Evolutionary conservation across 2,888 invertebrate species (phyloP).

Genomic region (Catocala fraxini): DNA sequence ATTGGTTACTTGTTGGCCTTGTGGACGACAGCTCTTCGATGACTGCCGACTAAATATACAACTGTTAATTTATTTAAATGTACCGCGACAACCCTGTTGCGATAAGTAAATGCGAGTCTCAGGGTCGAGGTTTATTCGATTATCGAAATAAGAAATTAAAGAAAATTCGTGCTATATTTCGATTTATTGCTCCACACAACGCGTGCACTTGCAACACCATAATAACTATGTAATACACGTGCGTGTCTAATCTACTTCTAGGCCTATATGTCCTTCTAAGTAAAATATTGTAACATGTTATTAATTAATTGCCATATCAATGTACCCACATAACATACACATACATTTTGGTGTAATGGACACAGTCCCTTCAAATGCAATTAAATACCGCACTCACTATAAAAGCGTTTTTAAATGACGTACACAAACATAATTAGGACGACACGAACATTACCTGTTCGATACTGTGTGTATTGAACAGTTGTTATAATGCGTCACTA

Average conservation of each 20-base stretch:
- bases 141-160: constrained; percentile 42
- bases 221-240: constrained; percentile 46
- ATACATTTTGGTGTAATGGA: neutral
- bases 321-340: neutral
- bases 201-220: constrained; percentile 53
- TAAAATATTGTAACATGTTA: constrained; percentile 15
- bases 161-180: constrained; percentile 33
- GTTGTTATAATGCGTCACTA: constrained; percentile 57
- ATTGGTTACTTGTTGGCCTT: constrained; percentile 80
- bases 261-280: constrained; percentile 29
- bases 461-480: constrained; percentile 44
- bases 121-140: constrained; percentile 62
- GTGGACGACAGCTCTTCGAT: constrained; percentile 62
- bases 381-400: too few species aligned
- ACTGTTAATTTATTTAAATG: constrained; percentile 75
- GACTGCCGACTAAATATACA: constrained; percentile 68
- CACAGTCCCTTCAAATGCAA: too few species aligned
- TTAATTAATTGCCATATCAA: constrained; percentile 4
- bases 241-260: constrained; percentile 63
- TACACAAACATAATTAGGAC: neutral
- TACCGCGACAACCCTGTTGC: constrained; percentile 67
- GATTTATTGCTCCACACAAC: constrained; percentile 42
- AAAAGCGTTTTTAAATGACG: constrained; percentile 3
- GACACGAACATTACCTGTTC: constrained; percentile 3
- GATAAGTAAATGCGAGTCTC: constrained; percentile 71